Base-by-base conservation (phyloP, 2,888 invertebrate species). In the Allophyes oxyacanthae region DNA sequence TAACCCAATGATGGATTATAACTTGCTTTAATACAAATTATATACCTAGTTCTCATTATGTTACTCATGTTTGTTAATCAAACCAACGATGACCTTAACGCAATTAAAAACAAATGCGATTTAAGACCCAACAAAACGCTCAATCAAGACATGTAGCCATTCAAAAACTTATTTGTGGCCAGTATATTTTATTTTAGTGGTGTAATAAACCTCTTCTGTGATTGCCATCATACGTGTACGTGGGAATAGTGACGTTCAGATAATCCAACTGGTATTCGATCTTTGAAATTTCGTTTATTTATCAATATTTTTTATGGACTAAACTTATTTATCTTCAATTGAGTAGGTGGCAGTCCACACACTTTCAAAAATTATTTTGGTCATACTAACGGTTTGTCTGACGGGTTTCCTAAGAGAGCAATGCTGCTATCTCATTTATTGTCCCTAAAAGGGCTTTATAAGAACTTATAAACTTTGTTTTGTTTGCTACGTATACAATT, bases 141-240 rank as follows among this genome's bases (percentile, higher is more conserved):
- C 73, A 68, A 73, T 75, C 64, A 72, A 64, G 44, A 9, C 46
- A 25, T 64, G 61, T 68, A 67, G 48, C 58, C 52, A 56, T 66
- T 54, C 61, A 61, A n/a, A n/a, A n/a, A 49, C 56, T 54, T 61
- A 67, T 73, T 66, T 56, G 64, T 66, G 62, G 62, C 45, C 63
- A 57, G 58, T 72, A 73, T 73, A 77, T 71, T 70, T 73, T 60
- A 58, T 61, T 67, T 73, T 66, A 78, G 46, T 48, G 38, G 44
- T 44, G 41, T 49, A 33, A 72, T 75, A 62, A 75, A 75, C 38
- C 40, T 62, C 43, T 60, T 69, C 64, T 54, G 64, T 56, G 51
- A 67, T 63, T 45, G 55, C 58, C 38, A 52, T 55, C 38, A 49
- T 33, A 15, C n/a, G 28, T 13, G 32, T 45, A 66, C 62, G 62